Base-by-base conservation (phyloP, 2,888 invertebrate species). In the Callyntrura sp. region DNA sequence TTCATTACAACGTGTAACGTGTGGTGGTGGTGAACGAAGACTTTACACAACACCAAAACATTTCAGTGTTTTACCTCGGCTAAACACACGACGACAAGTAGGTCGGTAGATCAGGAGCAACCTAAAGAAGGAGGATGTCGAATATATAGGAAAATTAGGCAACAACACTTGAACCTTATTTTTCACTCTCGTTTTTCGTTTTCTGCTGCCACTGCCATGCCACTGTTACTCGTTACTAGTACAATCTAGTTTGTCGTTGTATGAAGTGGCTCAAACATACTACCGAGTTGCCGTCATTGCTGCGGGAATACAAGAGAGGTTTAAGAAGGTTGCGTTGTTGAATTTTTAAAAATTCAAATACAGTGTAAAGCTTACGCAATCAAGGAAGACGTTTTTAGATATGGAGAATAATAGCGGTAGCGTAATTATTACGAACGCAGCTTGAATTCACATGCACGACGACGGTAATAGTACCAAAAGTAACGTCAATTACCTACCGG, bases 81-180 rank as follows among this genome's bases (percentile, higher is more conserved):
- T 14, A 4, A 48, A 57, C n/a, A 12, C 35, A 28, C 35, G 14
- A 82, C 20, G 60, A 82, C 55, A 83, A 83, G 68, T 83, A 68
- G 83, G 83, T 83, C 83, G 83, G 51, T 68, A n/a, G 68, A 68
- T 5, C 62, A 62, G 4, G n/a, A 55, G 76, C 25, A 55, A 48
- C 23, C 51, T 51, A 9, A 20, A 25, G 55, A 17, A 51, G n/a
- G 14, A 76, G 2, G 25, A 51, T n/a, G n/a, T n/a, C n/a, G n/a
- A n/a, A n/a, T n/a, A 55, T 14, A 76, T 14, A 35, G 14, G 57
- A 35, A 68, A 68, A n/a, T 68, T 25, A 35, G 35, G 68, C 35
- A 68, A 68, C n/a, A 9, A 83, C 48, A 68, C 68, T 65, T 68
- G 83, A 45, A 83, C 48, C 83, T 68, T 68, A 35, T 79, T 79